Evolutionary conservation across 92 coral and sea anemone species (phyloP), one percentile per base, ranked within the genome.

Genomic region (Plumapathes pennacea): DNA sequence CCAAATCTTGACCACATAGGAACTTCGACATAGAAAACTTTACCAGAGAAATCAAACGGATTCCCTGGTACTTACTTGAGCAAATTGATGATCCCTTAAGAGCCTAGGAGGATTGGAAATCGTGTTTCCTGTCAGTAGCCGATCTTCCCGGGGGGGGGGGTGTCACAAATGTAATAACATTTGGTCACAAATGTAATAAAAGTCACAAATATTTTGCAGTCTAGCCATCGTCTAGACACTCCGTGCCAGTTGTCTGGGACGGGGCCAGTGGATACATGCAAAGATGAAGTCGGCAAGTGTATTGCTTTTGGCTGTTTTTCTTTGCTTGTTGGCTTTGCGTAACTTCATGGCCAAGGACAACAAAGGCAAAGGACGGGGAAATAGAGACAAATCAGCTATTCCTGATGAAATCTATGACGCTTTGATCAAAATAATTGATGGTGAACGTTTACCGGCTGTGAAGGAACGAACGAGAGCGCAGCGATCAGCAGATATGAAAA

Each of bases 341-440:
- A 55, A 36, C 62, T 55, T 12, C 62, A 46, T 15, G 62, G 62
- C 62, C 18, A 20, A 11, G 25, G 25, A 1, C 25, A 3, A 42
- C 18, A 24, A 54, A 56, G 64, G 29, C 15, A 68, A 18, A 46
- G 27, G 32, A 42, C 38, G 55, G 13, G 77, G 77, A 32, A 37
- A 57, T 36, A 12, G 60, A 58, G 68, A 18, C 32, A 38, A 70
- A 51, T 70, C 69, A 18, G 67, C 77, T 50, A 70, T 69, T 69
- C 11, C 55, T 10, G 67, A 69, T 57, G 67, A 41, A 24, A 47
- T 70, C 36, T 58, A 58, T 45, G 67, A 70, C 27, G 77, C 58
- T 21, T 68, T 69, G 67, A 57, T 69, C 48, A 46, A 48, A 45
- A 17, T 68, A 13, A 56, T 43, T 44, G 66, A 68, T 41, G 75